phyloP scores from a whole-genome alignment of 2,888 invertebrate genomes.

The Clusia tigrina region DNA sequence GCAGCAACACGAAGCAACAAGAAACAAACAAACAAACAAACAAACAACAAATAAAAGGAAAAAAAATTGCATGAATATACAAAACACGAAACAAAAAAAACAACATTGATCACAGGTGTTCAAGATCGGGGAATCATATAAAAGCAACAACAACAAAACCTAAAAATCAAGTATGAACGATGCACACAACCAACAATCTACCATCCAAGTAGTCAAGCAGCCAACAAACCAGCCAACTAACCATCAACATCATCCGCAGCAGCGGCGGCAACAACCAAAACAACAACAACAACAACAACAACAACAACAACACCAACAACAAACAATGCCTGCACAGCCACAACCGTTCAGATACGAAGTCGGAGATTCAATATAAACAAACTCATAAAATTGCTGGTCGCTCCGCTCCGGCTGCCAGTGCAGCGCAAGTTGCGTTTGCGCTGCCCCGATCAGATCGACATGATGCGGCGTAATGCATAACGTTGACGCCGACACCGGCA shows the following conservation, averaged over 20 bases:
- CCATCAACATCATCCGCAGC: slow-evolving; percentile 33
- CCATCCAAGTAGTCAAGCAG: slow-evolving; percentile 23
- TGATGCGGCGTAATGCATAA: slow-evolving; percentile 3
- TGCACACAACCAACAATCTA: slow-evolving; percentile 34
- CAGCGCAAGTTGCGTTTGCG: slow-evolving; percentile 1
- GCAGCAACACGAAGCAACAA: background rate
- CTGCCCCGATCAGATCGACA: background rate
- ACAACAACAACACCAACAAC: background rate
- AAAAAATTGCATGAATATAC: background rate
- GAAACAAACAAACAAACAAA: background rate
- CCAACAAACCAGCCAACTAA: slow-evolving; percentile 11
- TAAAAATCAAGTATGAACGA: slow-evolving; percentile 19
- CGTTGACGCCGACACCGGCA: background rate
- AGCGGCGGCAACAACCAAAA: background rate
- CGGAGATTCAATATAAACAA: too few relatives aligned
- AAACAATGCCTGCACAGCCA: background rate
- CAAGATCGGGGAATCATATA: slow-evolving; percentile 4
- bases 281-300: background rate
- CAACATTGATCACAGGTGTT: slow-evolving; percentile 2
- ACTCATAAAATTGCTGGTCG: background rate
- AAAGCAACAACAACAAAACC: too few relatives aligned
- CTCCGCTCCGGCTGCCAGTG: background rate
- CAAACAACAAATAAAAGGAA: background rate
- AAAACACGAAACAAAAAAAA: background rate
- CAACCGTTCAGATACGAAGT: too few relatives aligned